Base-by-base conservation (phyloP, 2,888 invertebrate species). In the Myopa testacea region DNA sequence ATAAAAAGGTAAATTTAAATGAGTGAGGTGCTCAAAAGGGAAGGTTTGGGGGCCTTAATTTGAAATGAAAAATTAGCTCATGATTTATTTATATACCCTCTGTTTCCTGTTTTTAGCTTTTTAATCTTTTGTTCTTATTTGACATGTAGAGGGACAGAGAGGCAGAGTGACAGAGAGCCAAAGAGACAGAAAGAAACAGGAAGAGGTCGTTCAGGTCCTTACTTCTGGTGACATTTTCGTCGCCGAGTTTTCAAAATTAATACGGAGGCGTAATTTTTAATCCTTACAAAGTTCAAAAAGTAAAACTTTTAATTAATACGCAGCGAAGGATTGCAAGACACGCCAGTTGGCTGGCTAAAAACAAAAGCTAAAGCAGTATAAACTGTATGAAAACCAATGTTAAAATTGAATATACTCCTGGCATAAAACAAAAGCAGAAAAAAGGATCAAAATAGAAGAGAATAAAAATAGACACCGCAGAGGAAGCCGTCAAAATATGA, bases 241-340 rank as follows among this genome's bases (percentile, higher is more conserved):
- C 67, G 58, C 67, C 12, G 37, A 55, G 12, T 62, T 71, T 10
- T 62, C 55, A 75, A 58, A 75, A 68, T 75, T 75, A 75, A 75
- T 75, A 68, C 52, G 55, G 38, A 75, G 52, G 75, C 75, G 68
- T 75, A 55, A 67, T 75, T 75, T 75, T 67, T 67, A 74, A 74
- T 75, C 67, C 68, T 45, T 19, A 38, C 26, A 65, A 52, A 63
- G 55, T 52, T 52, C 52, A 67, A 75, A n/a, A n/a, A 55, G 58
- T 37, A 52, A 73, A 75, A 74, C 67, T 67, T 67, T 67, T 68
- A 75, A 75, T 75, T 75, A 67, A 67, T 19, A 75, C 65, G 37
- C 72, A 40, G 52, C 50, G 26, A 50, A 16, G 37, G 55, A 52
- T 34, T 50, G 19, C 26, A 26, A 69, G 19, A 69, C 69, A 12